phyloP scores from a whole-genome alignment of 2,888 invertebrate genomes.

The Tachina grossa region DNA sequence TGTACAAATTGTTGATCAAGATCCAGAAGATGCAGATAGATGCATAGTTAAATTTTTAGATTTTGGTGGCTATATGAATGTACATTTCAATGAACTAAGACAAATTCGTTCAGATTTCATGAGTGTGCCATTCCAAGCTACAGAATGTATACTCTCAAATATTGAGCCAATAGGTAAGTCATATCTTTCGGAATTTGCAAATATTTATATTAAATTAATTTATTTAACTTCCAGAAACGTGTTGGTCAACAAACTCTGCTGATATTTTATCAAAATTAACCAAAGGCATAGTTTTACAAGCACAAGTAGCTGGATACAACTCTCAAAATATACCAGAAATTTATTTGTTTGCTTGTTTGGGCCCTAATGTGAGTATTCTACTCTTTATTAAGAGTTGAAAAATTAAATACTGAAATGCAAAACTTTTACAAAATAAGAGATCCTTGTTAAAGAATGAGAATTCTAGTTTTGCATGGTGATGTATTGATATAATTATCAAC shows the following conservation, averaged over 20 bases:
- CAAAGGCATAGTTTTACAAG: constrained; percentile 92
- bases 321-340: constrained; percentile 90
- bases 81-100: constrained; percentile 90
- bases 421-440: constrained; percentile 33
- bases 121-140: constrained; percentile 97
- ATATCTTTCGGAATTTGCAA: neutral
- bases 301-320: constrained; percentile 93
- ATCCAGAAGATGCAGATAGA: constrained; percentile 77
- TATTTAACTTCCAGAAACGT: constrained; percentile 82
- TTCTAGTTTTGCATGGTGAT: constrained; percentile 71
- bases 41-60: constrained; percentile 95
- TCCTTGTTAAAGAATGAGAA: constrained; percentile 24
- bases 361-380: constrained; percentile 86
- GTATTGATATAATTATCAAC: constrained; percentile 63
- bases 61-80: constrained; percentile 95
- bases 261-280: constrained; percentile 91
- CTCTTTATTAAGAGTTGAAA: constrained; percentile 68
- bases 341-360: constrained; percentile 90
- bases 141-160: constrained; percentile 96
- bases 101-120: constrained; percentile 97
- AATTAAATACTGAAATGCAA: constrained; percentile 72
- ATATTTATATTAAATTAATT: constrained; percentile 1
- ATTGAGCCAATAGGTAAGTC: constrained; percentile 89
- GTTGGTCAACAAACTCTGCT: constrained; percentile 91
- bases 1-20: constrained; percentile 89